Percentiles rank a stretch among this genome's conserved stretches.
These are phyloP conservation scores for Leptobrachium ailaonicum DNA, from an alignment of 2,113 vertebrate species.

Conservation along the genomic window DNA sequence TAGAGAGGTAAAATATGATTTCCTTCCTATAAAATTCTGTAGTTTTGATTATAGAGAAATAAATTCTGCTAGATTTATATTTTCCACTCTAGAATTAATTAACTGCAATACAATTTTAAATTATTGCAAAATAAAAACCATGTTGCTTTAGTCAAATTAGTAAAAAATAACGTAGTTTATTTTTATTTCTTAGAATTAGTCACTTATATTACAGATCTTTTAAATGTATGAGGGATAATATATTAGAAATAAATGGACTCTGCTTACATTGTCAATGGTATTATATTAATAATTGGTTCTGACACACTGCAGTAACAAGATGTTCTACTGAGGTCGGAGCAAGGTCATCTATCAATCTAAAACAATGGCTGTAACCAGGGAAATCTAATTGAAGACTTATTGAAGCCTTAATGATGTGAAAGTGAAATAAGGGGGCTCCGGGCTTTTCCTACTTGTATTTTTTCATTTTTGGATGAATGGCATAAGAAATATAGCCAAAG, in stretches of 20 bases:
- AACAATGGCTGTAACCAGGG: slow-evolving; percentile 66
- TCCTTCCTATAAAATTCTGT: not conserved
- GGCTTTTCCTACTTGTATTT: slow-evolving; percentile 60
- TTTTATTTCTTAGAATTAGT: too few relatives aligned
- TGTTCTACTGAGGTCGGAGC: slow-evolving; percentile 71
- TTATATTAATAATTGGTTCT: slow-evolving; percentile 62
- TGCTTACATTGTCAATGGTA: slow-evolving; percentile 26
- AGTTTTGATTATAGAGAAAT: not conserved
- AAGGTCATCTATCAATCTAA: slow-evolving; percentile 82
- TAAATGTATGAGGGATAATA: slow-evolving; percentile 24
- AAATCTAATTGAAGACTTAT: slow-evolving; percentile 79
- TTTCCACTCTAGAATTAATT: not conserved
- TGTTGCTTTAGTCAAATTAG: too few relatives aligned
- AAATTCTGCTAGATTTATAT: not conserved
- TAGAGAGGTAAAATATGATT: not conserved
- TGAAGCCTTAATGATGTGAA: slow-evolving; percentile 80
- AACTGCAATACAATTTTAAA: too few relatives aligned
- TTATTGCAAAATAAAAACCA: too few relatives aligned
- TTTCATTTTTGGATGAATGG: slow-evolving; percentile 55
- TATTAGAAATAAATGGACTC: slow-evolving; percentile 36
- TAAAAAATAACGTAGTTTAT: not conserved
- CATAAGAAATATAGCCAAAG: slow-evolving; percentile 55
- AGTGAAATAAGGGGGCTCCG: slow-evolving; percentile 70
- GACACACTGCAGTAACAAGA: slow-evolving; percentile 54
- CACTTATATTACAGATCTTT: not conserved